A percentile compares a stretch with the other conserved stretches of the same genome.
Conservation (phyloP, 2,113 vertebrate species). For the Pipra filicauda region DNA sequence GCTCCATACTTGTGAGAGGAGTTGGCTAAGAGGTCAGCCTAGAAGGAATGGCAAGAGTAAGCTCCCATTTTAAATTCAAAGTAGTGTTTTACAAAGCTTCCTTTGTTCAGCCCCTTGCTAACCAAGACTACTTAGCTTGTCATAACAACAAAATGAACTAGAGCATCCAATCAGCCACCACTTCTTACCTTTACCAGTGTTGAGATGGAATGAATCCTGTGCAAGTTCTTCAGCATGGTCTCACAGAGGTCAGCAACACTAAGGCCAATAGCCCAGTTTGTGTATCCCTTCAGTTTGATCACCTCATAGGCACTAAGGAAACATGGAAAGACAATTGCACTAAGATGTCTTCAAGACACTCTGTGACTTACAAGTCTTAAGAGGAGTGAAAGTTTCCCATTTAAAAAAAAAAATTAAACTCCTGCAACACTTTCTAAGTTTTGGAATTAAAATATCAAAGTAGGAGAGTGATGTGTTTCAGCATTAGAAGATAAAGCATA, state of each 20-base stretch:
- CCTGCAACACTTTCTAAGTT: not conserved
- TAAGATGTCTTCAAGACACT: not conserved
- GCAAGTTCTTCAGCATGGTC: constrained; percentile 89
- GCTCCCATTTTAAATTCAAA: not conserved
- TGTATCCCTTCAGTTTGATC: constrained; percentile 96
- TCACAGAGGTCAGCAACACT: constrained; percentile 94
- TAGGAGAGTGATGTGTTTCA: not conserved
- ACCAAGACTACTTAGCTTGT: not conserved
- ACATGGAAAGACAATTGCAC: not conserved
- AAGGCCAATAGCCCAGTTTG: constrained; percentile 98
- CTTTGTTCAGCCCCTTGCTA: not conserved
- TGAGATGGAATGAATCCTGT: constrained; percentile 89
- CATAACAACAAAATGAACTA: not conserved
- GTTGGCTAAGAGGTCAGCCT: not conserved
- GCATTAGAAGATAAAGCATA: not conserved
- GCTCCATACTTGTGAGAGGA: not conserved
- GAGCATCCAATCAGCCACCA: not conserved
- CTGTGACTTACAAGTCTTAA: not conserved
- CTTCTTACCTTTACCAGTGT: constrained; percentile 91
- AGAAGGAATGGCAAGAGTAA: not conserved
- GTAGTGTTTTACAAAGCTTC: not conserved
- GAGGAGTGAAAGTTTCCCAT: not conserved
- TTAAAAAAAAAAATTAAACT: not conserved
- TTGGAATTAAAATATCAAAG: not conserved
- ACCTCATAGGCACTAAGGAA: constrained; percentile 91